These are phyloP conservation scores for Cervus canadensis DNA, from an alignment of 2,113 vertebrate genomes.

Conservation along the genomic window DNA sequence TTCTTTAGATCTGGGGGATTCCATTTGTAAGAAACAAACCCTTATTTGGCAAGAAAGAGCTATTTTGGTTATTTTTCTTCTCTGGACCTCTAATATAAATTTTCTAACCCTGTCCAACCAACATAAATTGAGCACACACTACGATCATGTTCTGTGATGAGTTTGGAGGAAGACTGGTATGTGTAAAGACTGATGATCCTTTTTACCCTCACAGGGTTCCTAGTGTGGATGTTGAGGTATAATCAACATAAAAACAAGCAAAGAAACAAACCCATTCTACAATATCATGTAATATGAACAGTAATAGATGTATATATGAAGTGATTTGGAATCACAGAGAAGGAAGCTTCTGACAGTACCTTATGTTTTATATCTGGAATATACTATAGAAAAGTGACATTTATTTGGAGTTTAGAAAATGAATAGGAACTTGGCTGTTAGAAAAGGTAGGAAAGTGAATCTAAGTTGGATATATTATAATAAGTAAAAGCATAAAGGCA, in stretches of 20 bases:
- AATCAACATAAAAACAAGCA: neutral
- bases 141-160: neutral
- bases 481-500: slow-evolving; percentile 1
- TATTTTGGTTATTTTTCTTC: slow-evolving; percentile 25
- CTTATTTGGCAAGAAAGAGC: neutral
- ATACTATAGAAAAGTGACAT: neutral
- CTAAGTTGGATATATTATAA: neutral
- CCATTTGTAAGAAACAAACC: neutral
- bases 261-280: neutral
- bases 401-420: neutral
- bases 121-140: neutral
- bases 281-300: neutral
- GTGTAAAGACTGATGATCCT: neutral
- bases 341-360: neutral
- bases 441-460: neutral
- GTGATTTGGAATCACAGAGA: neutral
- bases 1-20: neutral
- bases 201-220: neutral
- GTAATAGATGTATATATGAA: slow-evolving; percentile 11
- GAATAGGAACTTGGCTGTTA: neutral
- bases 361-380: neutral
- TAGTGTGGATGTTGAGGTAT: neutral
- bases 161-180: neutral
- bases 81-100: neutral
- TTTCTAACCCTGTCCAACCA: neutral